Percentiles rank a stretch among this genome's conserved stretches.
Evolutionary conservation across 1,140 invertebrate genomes (phyloP).

Genomic region (Drosophila novamexicana): DNA sequence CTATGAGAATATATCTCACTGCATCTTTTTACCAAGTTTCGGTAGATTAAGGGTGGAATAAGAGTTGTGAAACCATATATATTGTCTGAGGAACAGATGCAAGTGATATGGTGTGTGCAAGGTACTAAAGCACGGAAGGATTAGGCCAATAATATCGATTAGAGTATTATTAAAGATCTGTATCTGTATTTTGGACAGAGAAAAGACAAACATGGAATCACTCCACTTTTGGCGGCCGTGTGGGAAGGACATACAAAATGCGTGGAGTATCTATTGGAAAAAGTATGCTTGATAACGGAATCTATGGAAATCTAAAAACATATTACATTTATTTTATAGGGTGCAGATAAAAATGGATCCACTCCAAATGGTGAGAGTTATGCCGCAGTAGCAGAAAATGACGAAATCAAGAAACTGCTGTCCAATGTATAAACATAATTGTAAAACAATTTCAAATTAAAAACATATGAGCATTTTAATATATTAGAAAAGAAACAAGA

Average conservation of each 20-base stretch:
- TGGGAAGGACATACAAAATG: slow-evolving; percentile 98
- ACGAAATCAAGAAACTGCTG: slow-evolving; percentile 89
- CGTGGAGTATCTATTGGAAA: slow-evolving; percentile 94
- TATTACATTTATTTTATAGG: slow-evolving; percentile 70
- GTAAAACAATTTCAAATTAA: slow-evolving; percentile 6
- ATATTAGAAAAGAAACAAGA: too few relatives aligned
- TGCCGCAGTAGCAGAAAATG: slow-evolving; percentile 95
- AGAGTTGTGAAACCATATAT: too few relatives aligned
- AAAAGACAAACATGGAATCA: slow-evolving; percentile 96
- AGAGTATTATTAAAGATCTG: too few relatives aligned
- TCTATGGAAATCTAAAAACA: not conserved
- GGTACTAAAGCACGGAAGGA: too few relatives aligned
- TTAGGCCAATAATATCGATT: too few relatives aligned
- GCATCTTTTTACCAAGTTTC: too few relatives aligned
- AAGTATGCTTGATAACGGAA: slow-evolving; percentile 75
- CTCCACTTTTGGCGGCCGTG: slow-evolving; percentile 95
- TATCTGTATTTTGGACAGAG: slow-evolving; percentile 38
- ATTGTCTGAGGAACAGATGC: too few relatives aligned
- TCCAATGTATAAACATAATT: slow-evolving; percentile 27
- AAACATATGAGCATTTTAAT: too few relatives aligned
- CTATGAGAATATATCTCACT: too few relatives aligned
- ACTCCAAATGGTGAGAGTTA: slow-evolving; percentile 95
- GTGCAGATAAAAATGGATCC: slow-evolving; percentile 92
- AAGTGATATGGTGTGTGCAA: too few relatives aligned
- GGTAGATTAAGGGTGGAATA: too few relatives aligned